Percentiles rank a stretch among this genome's conserved stretches.
phyloP scores from a whole-genome alignment of 2,113 vertebrate species.

The Bambusicola thoracicus region DNA sequence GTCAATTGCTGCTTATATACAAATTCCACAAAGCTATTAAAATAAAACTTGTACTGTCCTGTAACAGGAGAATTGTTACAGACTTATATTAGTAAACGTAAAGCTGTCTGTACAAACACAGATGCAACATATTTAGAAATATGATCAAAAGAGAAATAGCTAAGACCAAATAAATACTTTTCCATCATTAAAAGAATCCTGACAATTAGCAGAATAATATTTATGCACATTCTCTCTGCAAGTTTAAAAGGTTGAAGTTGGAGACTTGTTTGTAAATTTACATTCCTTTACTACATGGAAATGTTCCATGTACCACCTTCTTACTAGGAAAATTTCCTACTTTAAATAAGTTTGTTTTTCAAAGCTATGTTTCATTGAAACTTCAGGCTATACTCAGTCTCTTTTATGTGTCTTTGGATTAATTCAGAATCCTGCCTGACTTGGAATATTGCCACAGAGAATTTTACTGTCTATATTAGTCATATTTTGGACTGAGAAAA shows the following conservation, averaged over 20 bases:
- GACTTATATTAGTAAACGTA: background rate
- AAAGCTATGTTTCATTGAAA: background rate
- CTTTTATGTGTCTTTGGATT: background rate
- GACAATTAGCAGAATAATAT: background rate
- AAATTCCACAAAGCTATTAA: background rate
- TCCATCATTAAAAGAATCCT: background rate
- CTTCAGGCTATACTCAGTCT: background rate
- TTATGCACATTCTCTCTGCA: background rate
- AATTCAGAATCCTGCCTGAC: background rate
- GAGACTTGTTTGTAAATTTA: background rate
- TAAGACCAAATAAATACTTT: background rate
- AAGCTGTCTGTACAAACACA: background rate
- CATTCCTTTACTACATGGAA: background rate
- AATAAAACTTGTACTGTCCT: background rate
- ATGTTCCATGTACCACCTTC: too few relatives aligned
- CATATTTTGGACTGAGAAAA: background rate
- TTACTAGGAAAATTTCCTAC: background rate
- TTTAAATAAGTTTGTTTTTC: background rate
- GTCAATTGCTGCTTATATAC: background rate
- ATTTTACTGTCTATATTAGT: fast-evolving
- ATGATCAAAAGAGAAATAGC: background rate
- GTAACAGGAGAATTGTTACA: background rate
- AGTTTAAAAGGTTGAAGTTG: background rate
- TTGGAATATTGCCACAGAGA: background rate
- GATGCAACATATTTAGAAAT: background rate